Percentiles rank a stretch among this genome's conserved stretches.
phyloP scores from a whole-genome alignment of 2,797 vertebrate genomes.

The Rhabdophis nuchalis region DNA sequence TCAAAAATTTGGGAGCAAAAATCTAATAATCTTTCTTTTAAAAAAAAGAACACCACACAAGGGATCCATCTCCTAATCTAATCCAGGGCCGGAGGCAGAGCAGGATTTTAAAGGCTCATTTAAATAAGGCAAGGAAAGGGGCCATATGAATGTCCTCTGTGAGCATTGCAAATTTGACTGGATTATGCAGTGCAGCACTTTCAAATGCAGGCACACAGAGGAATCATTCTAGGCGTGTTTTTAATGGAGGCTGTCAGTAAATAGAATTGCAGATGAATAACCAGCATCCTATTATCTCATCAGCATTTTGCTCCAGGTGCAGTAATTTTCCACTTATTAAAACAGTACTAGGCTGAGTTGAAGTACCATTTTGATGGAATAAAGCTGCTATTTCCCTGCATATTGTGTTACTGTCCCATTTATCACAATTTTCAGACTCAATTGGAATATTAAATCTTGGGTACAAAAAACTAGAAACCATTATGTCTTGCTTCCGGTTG shows the following conservation, averaged over 20 bases:
- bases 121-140: not conserved
- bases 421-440: not conserved
- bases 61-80: not conserved
- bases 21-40: not conserved
- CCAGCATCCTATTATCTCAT: not conserved
- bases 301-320: not conserved
- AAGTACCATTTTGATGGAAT: not conserved
- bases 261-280: not conserved
- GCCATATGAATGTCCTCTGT: constrained; percentile 1
- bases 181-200: not conserved
- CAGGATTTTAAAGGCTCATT: not conserved
- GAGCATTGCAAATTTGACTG: constrained; percentile 36
- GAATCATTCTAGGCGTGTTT: constrained; percentile 37
- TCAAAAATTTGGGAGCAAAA: not conserved
- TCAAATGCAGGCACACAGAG: not conserved
- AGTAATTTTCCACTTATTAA: not conserved
- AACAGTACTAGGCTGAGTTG: not conserved
- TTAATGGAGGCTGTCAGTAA: not conserved
- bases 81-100: not conserved
- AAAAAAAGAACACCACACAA: not conserved
- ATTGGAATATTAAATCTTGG: not conserved
- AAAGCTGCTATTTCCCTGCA: not conserved
- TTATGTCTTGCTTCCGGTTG: not conserved
- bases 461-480: not conserved
- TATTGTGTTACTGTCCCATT: not conserved